phyloP scores from a whole-genome alignment of 2,888 invertebrate species.

The Zootermopsis nevadensis region DNA sequence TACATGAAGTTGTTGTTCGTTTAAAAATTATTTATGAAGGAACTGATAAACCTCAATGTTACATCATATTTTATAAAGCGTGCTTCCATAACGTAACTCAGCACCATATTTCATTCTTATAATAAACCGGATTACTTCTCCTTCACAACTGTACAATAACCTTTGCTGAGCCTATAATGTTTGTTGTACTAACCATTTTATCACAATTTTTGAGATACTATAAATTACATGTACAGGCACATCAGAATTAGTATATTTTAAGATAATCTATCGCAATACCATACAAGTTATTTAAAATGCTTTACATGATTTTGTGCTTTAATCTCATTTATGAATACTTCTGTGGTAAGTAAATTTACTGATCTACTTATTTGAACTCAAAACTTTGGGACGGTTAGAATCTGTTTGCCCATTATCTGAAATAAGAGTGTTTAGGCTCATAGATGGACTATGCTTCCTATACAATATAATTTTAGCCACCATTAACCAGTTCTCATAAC shows the following conservation, averaged over 20 bases:
- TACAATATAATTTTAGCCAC: conserved; percentile 26
- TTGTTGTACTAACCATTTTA: not conserved
- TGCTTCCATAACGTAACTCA: not conserved
- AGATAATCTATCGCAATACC: not conserved
- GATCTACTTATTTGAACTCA: not conserved
- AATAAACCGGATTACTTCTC: not conserved
- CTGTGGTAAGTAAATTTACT: not conserved
- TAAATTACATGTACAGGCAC: conserved; percentile 31
- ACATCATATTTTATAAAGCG: not conserved
- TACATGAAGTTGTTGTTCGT: conserved; percentile 14
- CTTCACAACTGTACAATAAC: conserved; percentile 1
- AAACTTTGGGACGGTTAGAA: conserved; percentile 29
- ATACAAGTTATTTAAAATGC: not conserved
- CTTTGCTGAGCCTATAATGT: not conserved
- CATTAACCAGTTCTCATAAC: not conserved
- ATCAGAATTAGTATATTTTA: conserved; percentile 7
- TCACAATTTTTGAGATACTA: conserved; percentile 10
- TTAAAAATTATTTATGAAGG: conserved; percentile 17
- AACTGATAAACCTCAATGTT: not conserved
- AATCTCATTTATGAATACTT: not conserved
- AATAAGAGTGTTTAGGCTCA: conserved; percentile 26
- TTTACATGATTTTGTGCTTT: not conserved
- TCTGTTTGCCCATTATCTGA: not conserved
- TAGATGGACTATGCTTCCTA: not conserved
- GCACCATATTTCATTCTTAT: not conserved